phyloP scores from a whole-genome alignment of 2,888 invertebrate species.

The Proisotoma minuta region DNA sequence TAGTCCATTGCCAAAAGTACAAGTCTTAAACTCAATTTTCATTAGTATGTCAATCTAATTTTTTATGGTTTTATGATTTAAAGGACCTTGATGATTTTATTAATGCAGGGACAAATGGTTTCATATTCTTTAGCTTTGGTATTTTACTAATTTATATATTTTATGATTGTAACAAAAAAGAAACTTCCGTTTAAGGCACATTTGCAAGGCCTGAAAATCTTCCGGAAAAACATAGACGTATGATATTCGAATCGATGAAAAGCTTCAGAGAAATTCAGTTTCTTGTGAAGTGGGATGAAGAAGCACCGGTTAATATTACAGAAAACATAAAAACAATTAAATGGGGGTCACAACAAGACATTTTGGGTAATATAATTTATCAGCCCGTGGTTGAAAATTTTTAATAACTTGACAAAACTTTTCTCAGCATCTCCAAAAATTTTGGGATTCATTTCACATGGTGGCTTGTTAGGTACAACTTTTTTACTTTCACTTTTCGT shows the following conservation, averaged over 20 bases:
- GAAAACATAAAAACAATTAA: slow-evolving; percentile 15
- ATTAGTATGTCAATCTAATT: background rate
- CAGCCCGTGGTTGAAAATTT: background rate
- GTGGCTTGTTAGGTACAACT: slow-evolving; percentile 26
- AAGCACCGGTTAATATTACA: slow-evolving; percentile 18
- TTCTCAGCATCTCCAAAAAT: slow-evolving; percentile 24
- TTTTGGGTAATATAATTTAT: slow-evolving; percentile 14
- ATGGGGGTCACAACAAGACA: slow-evolving; percentile 33
- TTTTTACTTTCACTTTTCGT: too few species aligned
- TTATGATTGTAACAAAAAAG: too few species aligned
- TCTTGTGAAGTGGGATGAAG: slow-evolving; percentile 33
- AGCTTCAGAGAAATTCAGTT: slow-evolving; percentile 23
- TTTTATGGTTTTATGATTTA: background rate
- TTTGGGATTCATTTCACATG: slow-evolving; percentile 39
- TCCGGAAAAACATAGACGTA: slow-evolving; percentile 9
- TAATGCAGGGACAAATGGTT: slow-evolving; percentile 28
- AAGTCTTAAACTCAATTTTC: background rate
- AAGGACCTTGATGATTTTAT: slow-evolving; percentile 41
- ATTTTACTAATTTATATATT: too few species aligned
- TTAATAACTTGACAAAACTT: too few species aligned
- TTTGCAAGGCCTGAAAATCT: slow-evolving; percentile 30
- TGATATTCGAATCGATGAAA: slow-evolving; percentile 22
- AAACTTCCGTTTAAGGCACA: too few species aligned
- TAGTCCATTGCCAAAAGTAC: slow-evolving; percentile 24
- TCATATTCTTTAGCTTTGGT: slow-evolving; percentile 45